Base-by-base conservation (phyloP, 2,888 invertebrate species). In the Mythimna lalbum region DNA sequence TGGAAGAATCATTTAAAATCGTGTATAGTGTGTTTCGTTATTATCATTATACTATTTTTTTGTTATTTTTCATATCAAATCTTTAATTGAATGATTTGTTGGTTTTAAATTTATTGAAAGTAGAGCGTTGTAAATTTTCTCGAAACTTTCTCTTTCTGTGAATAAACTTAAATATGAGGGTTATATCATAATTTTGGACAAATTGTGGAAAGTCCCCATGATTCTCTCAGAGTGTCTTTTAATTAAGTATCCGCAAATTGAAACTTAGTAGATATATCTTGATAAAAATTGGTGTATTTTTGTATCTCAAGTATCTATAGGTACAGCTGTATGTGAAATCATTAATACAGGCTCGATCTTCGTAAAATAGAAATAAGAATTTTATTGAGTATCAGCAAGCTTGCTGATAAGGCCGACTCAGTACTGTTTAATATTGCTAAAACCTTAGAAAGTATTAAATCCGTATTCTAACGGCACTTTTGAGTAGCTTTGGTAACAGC, bases 41-140 rank as follows among this genome's bases (percentile, higher is more conserved):
- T 27, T 19, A 23, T 64, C 17, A 50, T 39, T 73, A 33, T 49
- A 27, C 31, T 47, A 0, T 61, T 64, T 14, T n/a, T 27, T 55
- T 17, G 60, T 62, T 55, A 73, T 63, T 21, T 49, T 3, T 50
- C 60, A 23, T 27, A 12, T n/a, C 12, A 52, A 31, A 49, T n/a
- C 52, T 66, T 27, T 39, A 36, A 49, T 43, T 61, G 0, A 56
- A 43, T 17, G 12, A 70, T 76, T 67, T 57, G 23, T 57, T 73
- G 10, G n/a, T 62, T 5, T 1, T 43, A 72, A 17, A 50, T 52
- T 43, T 43, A 19, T 43, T 43, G 43, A 43, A 43, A 43, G 43
- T 43, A 21, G 6, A 43, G 27, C 47, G 14, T 63, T 21, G 23
- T 9, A 12, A 4, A 1, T 53, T 21, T 33, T n/a, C 0, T 21